Evolutionary conservation across 2,797 vertebrate genomes (phyloP), one percentile per base, ranked within the genome.

Genomic region (Gambusia yucatana): DNA sequence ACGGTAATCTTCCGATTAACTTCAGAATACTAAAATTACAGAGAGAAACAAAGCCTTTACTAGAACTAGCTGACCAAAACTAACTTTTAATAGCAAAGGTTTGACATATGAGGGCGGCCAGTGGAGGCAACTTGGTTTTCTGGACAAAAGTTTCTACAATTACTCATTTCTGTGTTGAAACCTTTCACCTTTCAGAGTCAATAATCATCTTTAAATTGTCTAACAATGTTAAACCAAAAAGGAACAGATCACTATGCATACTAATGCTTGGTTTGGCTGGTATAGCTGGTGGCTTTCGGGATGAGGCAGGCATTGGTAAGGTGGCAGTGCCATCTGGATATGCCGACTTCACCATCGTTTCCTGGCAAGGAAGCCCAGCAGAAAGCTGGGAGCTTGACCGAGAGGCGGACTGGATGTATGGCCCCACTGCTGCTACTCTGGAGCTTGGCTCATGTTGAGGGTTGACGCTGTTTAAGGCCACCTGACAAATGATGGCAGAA

Each of bases 381-480:
- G 92, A 90, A 9, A 77, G 88, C 73, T 87, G 90, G 22, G 86
- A 47, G 73, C 71, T 43, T 0, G 71, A 9, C 2, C 70, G 94
- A 43, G 96, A 96, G 78, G 96, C 95, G 0, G 96, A 97, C 93
- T 97, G 98, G 84, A 98, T 97, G 63, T 98, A 98, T 0, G 98
- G 98, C 36, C 97, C 98, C 33, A 99, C 98, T 0, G 98, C 98
- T 0, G 98, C 98, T 85, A 99, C 98, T 2, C 97, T 95, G 65
- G 97, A 95, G 25, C 94, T 92, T n/a, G 77, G 89, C 0, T 86
- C 90, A 10, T 92, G 95, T 80, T 95, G 97, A 30, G 96, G 88
- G 77, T 88, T 90, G 79, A 87, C 93, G 4, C 95, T 95, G 70
- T 97, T 97, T 25, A 95, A 88, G 1, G 94, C 92, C 88, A 96